Percentiles rank a stretch among this genome's conserved stretches.
phyloP scores from a whole-genome alignment of 2,797 vertebrate genomes.

The Molossus alvarezi region DNA sequence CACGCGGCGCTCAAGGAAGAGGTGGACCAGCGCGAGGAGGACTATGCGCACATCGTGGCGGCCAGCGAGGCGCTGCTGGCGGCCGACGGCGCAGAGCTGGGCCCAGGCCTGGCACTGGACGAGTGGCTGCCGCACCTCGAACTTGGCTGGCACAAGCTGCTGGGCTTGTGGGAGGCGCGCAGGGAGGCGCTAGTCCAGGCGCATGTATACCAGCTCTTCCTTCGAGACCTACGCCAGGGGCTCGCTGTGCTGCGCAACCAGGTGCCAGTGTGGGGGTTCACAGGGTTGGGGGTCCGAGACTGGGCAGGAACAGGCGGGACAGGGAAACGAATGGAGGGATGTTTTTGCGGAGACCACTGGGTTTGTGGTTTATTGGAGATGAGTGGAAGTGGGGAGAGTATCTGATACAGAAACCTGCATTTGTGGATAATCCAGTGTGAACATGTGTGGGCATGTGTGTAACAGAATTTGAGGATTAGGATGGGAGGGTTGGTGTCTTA shows the following conservation, averaged over 20 bases:
- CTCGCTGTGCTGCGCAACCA: slow-evolving; percentile 94
- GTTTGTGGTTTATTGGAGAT: background rate
- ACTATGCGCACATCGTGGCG: slow-evolving; percentile 95
- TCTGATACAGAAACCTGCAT: background rate
- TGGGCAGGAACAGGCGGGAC: too few species aligned
- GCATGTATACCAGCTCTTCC: slow-evolving; percentile 96
- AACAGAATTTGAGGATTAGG: background rate
- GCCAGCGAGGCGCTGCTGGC: slow-evolving; percentile 95
- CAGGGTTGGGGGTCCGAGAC: background rate
- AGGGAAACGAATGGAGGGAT: background rate
- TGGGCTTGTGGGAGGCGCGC: slow-evolving; percentile 96
- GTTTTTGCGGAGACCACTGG: background rate
- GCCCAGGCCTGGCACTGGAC: slow-evolving; percentile 94
- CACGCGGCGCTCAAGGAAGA: slow-evolving; percentile 97
- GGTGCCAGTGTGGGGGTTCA: slow-evolving; percentile 86
- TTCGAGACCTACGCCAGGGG: slow-evolving; percentile 95
- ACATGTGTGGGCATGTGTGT: background rate
- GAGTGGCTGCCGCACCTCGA: slow-evolving; percentile 98
- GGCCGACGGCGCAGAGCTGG: slow-evolving; percentile 93
- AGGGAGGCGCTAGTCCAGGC: slow-evolving; percentile 95
- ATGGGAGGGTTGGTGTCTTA: background rate
- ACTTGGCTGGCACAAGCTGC: slow-evolving; percentile 96
- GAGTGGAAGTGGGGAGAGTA: too few species aligned
- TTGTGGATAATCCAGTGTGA: background rate
- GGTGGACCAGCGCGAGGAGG: slow-evolving; percentile 95